Evolutionary conservation across 2,797 vertebrate genomes (phyloP), one percentile per base, ranked within the genome.

Genomic region (Lepus oiostolus): DNA sequence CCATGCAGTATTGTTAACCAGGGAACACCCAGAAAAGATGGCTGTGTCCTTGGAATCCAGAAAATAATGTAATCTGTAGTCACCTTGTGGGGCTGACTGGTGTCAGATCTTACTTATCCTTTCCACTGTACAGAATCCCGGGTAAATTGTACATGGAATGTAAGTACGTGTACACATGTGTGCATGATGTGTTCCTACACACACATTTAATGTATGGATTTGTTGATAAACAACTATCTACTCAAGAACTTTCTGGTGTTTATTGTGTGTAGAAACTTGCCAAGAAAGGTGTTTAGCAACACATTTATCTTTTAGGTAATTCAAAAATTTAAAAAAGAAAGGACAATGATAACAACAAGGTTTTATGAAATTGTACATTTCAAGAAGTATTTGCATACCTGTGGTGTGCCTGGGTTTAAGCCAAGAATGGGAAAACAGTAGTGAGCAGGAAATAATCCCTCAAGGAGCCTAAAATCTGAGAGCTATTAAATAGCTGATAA

Each of bases 331-430:
- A 50, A 24, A n/a, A 90, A 81, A 77, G 65, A 87, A 90, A 60
- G 12, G 82, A 35, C 38, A 75, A 1, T 93, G 17, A n/a, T 75
- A 63, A 50, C 81, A 92, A 5, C 72, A 21, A 54, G 14, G 21
- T 85, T 94, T 93, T 21, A 42, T 11, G 74, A 72, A 93, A 71
- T 28, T 84, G 52, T 87, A 93, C 91, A 17, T 28, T 88, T 91
- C 47, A 26, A 50, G 30, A 75, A 74, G 50, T 84, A 28, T 90
- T 79, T 91, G 38, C 7, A 42, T 67, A 13, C 35, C 82, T 68
- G 4, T 26, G 68, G 17, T 85, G 21, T 85, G 32, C 42, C 63
- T 50, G 42, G 47, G 42, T 38, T 3, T 91, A 95, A 93, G 21
- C 52, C 85, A 90, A n/a, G 60, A 88, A 93, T 91, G 79, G 32